Evolutionary conservation across 2,888 invertebrate genomes (phyloP), one percentile per base, ranked within the genome.

Genomic region (Drosophila tripunctata): DNA sequence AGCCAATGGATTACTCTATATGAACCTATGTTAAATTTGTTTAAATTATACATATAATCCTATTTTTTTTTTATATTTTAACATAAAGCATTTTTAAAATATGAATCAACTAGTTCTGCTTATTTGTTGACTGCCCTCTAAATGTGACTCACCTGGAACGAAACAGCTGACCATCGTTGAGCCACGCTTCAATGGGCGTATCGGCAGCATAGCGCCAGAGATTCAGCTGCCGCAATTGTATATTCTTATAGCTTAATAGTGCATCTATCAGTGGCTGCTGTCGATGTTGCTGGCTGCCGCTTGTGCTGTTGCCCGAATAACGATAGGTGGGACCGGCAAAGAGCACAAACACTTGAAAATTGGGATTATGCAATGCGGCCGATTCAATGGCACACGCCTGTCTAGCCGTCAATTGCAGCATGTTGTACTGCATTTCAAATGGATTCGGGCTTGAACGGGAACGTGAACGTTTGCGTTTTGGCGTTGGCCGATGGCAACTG

Each of bases 311-410:
- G 31, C 41, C 51, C 14, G 31, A 17, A 17, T 65, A 8, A 88
- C 85, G 73, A 62, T 85, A 87, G 19, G 79, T 85, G 35, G 90
- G 88, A 64, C 89, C 82, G 50, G 90, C 89, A 67, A 91, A 91
- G 8, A 91, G 65, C 12, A 91, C 89, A 68, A 86, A 91, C n/a
- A 91, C 67, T 55, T 88, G 81, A 8, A 80, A 79, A 54, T 85
- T 78, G 14, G 90, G 89, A 81, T 91, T 91, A 38, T 78, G 77
- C 41, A 88, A 64, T 3, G 91, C 91, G 2, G 91, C 88, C 0
- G 90, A 91, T 76, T 91, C 91, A 31, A 91, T 87, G 7, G 90
- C 90, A 64, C 91, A 91, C 0, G 90, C 90, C 78, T 91, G 89
- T 1, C 90, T 77, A 7, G 89, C 73, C 22, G 79, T 89, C 24